A percentile compares a stretch with the other conserved stretches of the same genome.
Conservation (phyloP, 2,888 invertebrate genomes). For the Colletes collaris region DNA sequence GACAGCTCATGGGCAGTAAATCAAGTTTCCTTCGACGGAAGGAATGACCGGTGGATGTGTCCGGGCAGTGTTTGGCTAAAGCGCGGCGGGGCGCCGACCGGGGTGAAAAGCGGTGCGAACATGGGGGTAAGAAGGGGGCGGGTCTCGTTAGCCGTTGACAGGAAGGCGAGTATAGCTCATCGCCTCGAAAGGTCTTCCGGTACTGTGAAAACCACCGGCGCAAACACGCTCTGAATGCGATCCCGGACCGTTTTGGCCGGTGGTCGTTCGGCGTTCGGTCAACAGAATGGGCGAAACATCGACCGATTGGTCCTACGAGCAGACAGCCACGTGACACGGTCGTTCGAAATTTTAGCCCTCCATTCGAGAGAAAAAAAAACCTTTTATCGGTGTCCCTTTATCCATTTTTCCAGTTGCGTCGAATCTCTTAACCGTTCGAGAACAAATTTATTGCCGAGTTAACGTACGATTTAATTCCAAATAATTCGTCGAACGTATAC, state of each 20-base stretch:
- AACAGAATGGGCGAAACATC: slow-evolving; percentile 44
- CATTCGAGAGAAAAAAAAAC: not conserved
- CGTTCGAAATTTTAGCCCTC: not conserved
- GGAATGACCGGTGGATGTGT: slow-evolving; percentile 63
- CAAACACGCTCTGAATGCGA: slow-evolving; percentile 63
- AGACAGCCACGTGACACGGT: slow-evolving; percentile 52
- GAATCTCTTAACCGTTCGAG: not conserved
- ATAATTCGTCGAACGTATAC: too few relatives aligned
- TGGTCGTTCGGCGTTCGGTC: slow-evolving; percentile 51
- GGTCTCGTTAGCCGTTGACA: slow-evolving; percentile 78
- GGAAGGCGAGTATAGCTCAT: slow-evolving; percentile 73
- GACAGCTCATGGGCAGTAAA: slow-evolving; percentile 57
- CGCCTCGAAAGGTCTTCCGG: slow-evolving; percentile 72
- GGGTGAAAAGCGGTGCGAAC: slow-evolving; percentile 64
- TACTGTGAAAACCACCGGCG: slow-evolving; percentile 67
- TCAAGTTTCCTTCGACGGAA: slow-evolving; percentile 63
- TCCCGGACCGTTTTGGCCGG: slow-evolving; percentile 9
- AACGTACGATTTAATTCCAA: too few relatives aligned
- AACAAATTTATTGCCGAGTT: too few relatives aligned
- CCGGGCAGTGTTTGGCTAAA: slow-evolving; percentile 66
- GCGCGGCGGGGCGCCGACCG: slow-evolving; percentile 63
- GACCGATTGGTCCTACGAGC: slow-evolving; percentile 35
- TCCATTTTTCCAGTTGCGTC: not conserved
- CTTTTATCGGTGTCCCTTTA: not conserved
- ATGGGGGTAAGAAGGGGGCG: slow-evolving; percentile 62